Percentiles rank a stretch among this genome's conserved stretches.
Evolutionary conservation across 2,797 vertebrate genomes (phyloP).

Genomic region (Myoxocephalus aenaeus): DNA sequence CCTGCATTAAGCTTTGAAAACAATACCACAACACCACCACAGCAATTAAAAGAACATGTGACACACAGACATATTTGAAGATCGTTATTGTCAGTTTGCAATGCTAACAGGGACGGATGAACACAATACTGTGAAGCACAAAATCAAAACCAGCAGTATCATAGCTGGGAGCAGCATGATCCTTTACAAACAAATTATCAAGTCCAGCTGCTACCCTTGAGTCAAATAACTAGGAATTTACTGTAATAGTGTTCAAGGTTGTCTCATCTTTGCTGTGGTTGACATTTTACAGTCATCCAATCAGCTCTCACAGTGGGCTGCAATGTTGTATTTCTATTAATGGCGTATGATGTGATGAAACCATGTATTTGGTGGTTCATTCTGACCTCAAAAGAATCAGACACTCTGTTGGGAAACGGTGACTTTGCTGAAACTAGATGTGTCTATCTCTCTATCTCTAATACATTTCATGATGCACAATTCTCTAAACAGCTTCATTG

Average conservation of each 20-base stretch:
- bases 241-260: background rate
- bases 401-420: background rate
- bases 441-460: background rate
- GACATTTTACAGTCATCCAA: background rate
- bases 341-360: slow-evolving; percentile 5
- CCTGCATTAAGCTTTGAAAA: background rate
- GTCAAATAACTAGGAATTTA: background rate
- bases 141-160: slow-evolving; percentile 2
- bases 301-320: background rate
- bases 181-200: background rate
- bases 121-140: background rate
- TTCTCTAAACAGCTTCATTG: background rate
- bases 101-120: slow-evolving; percentile 11
- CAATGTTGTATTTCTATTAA: background rate
- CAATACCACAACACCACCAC: background rate
- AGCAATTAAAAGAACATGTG: background rate
- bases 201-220: background rate
- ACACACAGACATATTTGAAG: background rate
- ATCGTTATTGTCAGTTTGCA: background rate
- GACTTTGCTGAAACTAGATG: background rate
- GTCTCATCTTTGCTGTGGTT: background rate
- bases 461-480: background rate
- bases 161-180: background rate
- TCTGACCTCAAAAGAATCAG: background rate
- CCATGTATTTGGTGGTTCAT: background rate